Conservation (phyloP, 1,140 invertebrate genomes). For the Leptinotarsa undecemlineata region DNA sequence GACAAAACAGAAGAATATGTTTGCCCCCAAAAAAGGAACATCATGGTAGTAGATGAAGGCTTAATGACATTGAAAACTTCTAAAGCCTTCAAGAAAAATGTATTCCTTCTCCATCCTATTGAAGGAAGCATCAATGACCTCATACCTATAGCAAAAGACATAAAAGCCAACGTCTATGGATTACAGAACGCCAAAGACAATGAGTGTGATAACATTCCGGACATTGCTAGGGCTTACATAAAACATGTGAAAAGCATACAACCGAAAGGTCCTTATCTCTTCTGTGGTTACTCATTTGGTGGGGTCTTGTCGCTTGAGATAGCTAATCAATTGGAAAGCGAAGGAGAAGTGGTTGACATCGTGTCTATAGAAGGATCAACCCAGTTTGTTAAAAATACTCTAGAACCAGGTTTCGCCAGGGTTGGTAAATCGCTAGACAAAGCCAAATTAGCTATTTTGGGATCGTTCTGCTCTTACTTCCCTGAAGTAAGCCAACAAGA, state of each 20-base stretch:
- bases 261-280: constrained; percentile 25
- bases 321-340: constrained; percentile 28
- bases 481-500: constrained; percentile 19
- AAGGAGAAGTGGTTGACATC: constrained; percentile 22
- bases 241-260: constrained; percentile 20
- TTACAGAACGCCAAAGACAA: constrained; percentile 25
- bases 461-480: constrained; percentile 15
- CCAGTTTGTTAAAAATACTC: constrained; percentile 7
- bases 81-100: constrained; percentile 12
- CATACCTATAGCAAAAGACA: constrained; percentile 8
- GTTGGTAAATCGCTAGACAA: background rate
- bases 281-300: constrained; percentile 35
- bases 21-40: background rate
- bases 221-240: constrained; percentile 18
- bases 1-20: background rate
- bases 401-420: background rate
- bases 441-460: constrained; percentile 19
- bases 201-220: constrained; percentile 5
- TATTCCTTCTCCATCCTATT: constrained; percentile 32
- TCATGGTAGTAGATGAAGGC: constrained; percentile 9
- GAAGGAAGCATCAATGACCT: constrained; percentile 28
- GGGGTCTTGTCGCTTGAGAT: constrained; percentile 23
- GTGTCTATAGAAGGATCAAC: constrained; percentile 32
- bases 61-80: constrained; percentile 20
- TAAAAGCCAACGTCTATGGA: constrained; percentile 33